Evolutionary conservation across 1,140 invertebrate genomes (phyloP).

Genomic region (Coptotermes formosanus): DNA sequence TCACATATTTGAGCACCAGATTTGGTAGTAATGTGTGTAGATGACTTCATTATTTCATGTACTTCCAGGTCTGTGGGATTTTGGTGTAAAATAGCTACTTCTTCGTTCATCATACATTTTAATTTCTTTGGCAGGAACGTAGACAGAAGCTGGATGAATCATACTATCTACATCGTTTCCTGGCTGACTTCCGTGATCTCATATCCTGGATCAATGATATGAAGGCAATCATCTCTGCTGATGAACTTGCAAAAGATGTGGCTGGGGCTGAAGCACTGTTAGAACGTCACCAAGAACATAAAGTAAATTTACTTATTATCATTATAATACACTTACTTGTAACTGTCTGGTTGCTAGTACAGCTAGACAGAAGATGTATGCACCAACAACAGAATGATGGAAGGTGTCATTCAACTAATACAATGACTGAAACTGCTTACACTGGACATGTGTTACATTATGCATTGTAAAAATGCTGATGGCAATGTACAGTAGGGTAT

Average conservation of each 20-base stretch:
- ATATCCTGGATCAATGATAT: conserved; percentile 98
- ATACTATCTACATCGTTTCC: conserved; percentile 91
- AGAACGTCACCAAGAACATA: conserved; percentile 96
- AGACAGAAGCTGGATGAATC: conserved; percentile 88
- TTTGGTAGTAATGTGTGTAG: too few relatives aligned
- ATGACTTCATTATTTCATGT: too few relatives aligned
- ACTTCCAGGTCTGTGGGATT: not conserved
- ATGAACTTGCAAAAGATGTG: conserved; percentile 98
- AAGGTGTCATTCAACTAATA: too few relatives aligned
- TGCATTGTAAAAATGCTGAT: too few relatives aligned
- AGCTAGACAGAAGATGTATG: too few relatives aligned
- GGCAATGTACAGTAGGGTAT: too few relatives aligned
- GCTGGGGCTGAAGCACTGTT: conserved; percentile 95
- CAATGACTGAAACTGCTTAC: too few relatives aligned
- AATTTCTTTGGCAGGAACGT: conserved; percentile 55
- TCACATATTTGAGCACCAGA: too few relatives aligned
- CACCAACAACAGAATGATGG: too few relatives aligned
- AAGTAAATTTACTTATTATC: conserved; percentile 48
- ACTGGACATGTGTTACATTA: too few relatives aligned
- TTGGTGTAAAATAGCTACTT: not conserved
- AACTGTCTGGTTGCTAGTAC: too few relatives aligned
- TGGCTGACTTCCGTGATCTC: conserved; percentile 95
- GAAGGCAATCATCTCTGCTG: conserved; percentile 94
- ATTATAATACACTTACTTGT: too few relatives aligned
- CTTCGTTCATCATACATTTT: not conserved